Evolutionary conservation across 2,113 vertebrate genomes (phyloP).

Genomic region (Podiceps cristatus): DNA sequence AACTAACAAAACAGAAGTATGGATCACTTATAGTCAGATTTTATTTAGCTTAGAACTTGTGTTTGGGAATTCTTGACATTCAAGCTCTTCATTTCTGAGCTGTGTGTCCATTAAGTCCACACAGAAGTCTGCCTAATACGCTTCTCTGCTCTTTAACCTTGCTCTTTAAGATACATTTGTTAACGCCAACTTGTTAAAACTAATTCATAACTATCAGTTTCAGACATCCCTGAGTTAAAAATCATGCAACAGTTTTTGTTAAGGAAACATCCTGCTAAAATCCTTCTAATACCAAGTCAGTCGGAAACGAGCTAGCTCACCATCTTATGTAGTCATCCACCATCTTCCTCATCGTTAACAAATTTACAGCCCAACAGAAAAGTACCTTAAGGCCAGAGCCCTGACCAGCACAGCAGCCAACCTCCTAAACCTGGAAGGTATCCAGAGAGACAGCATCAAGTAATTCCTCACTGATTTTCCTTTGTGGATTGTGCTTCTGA

Average conservation of each 20-base stretch:
- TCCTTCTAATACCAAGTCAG: neutral
- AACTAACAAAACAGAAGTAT: neutral
- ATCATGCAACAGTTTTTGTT: neutral
- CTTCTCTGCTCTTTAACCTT: neutral
- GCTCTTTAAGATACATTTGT: neutral
- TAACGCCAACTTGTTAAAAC: neutral
- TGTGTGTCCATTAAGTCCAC: neutral
- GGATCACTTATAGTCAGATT: neutral
- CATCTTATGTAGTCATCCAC: neutral
- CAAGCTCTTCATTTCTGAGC: neutral
- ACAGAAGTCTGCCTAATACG: neutral
- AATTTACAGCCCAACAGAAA: neutral
- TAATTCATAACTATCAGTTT: neutral
- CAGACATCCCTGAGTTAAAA: neutral
- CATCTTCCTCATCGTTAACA: neutral
- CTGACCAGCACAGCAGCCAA: neutral
- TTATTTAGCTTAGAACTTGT: neutral
- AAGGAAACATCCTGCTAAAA: neutral
- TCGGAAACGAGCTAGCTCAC: neutral
- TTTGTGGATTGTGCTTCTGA: neutral
- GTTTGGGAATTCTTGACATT: neutral
- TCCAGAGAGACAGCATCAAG: neutral
- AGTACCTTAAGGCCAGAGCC: neutral
- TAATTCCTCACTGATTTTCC: neutral
- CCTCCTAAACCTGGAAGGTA: neutral